A percentile compares a stretch with the other conserved stretches of the same genome.
Conservation (phyloP, 2,888 invertebrate genomes). For the Drosophila atroscutellata region DNA sequence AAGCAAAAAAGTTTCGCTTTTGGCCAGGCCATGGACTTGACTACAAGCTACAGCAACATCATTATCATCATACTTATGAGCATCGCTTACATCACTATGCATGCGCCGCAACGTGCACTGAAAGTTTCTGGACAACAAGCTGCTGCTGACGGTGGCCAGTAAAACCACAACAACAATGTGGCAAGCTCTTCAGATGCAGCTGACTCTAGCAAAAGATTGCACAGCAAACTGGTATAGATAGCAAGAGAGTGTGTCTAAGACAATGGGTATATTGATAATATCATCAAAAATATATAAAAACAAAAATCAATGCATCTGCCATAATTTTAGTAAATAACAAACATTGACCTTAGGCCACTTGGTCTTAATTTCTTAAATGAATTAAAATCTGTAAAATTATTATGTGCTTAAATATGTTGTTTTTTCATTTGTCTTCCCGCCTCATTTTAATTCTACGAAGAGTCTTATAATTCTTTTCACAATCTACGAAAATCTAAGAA, state of each 20-base stretch:
- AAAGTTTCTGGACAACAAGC: slow-evolving; percentile 49
- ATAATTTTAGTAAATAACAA: neutral
- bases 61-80: slow-evolving; percentile 16
- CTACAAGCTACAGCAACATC: slow-evolving; percentile 35
- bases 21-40: slow-evolving; percentile 39
- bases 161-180: slow-evolving; percentile 66
- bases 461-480: neutral
- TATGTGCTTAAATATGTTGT: neutral
- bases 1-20: slow-evolving; percentile 40
- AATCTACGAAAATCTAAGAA: neutral
- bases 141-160: slow-evolving; percentile 42
- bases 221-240: slow-evolving; percentile 27
- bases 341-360: neutral
- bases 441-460: neutral
- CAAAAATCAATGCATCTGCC: neutral
- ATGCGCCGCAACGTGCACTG: slow-evolving; percentile 53
- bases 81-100: slow-evolving; percentile 7
- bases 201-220: slow-evolving; percentile 48
- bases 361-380: neutral
- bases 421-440: too few species aligned
- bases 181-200: slow-evolving; percentile 62
- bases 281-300: neutral
- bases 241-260: neutral
- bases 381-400: neutral
- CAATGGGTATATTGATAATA: slow-evolving; percentile 7